phyloP scores from a whole-genome alignment of 2,888 invertebrate genomes.

The Allygus modestus region DNA sequence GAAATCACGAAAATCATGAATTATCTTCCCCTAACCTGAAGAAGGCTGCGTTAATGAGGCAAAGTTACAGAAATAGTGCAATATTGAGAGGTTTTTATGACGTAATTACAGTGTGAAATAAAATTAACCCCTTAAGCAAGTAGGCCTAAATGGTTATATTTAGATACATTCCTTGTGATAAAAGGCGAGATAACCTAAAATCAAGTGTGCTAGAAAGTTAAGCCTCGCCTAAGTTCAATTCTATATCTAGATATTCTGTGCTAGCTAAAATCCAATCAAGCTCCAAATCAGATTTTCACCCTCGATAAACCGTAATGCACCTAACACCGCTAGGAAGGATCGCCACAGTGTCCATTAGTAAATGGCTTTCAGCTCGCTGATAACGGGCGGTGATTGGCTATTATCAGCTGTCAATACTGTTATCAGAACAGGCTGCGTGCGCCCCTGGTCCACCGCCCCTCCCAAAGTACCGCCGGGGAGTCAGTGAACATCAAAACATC shows the following conservation, averaged over 20 bases:
- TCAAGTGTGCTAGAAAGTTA: neutral
- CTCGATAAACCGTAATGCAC: neutral
- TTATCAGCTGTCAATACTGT: constrained; percentile 52
- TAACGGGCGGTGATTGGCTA: constrained; percentile 22
- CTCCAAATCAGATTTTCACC: neutral
- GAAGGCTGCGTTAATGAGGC: too few relatives aligned
- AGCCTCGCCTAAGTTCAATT: neutral
- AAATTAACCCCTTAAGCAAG: too few relatives aligned
- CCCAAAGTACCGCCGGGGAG: neutral
- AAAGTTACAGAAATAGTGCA: too few relatives aligned
- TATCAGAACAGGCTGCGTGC: constrained; percentile 8
- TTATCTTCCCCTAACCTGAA: too few relatives aligned
- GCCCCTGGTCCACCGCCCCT: neutral
- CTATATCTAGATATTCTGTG: neutral
- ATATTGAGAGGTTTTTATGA: too few relatives aligned
- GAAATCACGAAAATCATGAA: too few relatives aligned
- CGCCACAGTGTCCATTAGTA: constrained; percentile 40
- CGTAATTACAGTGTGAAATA: too few relatives aligned
- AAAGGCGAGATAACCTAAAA: too few relatives aligned
- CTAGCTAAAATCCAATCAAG: neutral
- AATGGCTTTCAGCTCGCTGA: constrained; percentile 44
- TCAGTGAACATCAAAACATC: neutral
- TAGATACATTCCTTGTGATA: too few relatives aligned
- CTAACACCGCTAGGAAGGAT: neutral
- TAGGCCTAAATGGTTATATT: too few relatives aligned